A percentile compares a stretch with the other conserved stretches of the same genome.
phyloP scores from a whole-genome alignment of 2,888 invertebrate genomes.

The Eudasyphora cyanicolor region DNA sequence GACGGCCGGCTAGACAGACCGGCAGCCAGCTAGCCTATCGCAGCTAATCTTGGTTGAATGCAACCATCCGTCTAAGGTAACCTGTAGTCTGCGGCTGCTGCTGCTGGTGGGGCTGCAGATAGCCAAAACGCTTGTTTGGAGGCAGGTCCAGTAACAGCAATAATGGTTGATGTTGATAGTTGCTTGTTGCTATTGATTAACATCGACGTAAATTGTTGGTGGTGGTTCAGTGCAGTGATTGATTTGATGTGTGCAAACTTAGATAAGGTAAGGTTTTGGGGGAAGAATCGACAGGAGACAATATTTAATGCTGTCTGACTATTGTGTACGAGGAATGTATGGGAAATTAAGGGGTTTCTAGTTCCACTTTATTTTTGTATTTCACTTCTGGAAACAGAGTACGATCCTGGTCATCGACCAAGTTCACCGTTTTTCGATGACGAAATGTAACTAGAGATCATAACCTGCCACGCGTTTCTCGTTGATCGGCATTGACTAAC shows the following conservation, averaged over 20 bases:
- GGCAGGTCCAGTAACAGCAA: not conserved
- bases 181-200: slow-evolving; percentile 58
- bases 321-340: not conserved
- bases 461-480: no score
- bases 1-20: slow-evolving; percentile 22
- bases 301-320: not conserved
- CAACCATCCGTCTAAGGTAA: slow-evolving; percentile 11
- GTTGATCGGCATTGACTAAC: no score
- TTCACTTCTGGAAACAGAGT: no score
- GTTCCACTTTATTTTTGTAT: no score
- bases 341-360: no score
- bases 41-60: not conserved
- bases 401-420: no score
- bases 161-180: slow-evolving; percentile 6
- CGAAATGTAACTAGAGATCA: no score
- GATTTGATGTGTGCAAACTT: slow-evolving; percentile 5
- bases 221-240: slow-evolving; percentile 6
- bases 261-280: not conserved
- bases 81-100: not conserved
- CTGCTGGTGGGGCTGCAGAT: not conserved
- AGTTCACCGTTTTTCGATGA: no score
- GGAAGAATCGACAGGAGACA: not conserved
- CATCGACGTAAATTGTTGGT: slow-evolving; percentile 47
- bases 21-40: slow-evolving; percentile 6
- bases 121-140: not conserved